phyloP scores from a whole-genome alignment of 2,888 invertebrate species.

The Napeogenes sylphis region DNA sequence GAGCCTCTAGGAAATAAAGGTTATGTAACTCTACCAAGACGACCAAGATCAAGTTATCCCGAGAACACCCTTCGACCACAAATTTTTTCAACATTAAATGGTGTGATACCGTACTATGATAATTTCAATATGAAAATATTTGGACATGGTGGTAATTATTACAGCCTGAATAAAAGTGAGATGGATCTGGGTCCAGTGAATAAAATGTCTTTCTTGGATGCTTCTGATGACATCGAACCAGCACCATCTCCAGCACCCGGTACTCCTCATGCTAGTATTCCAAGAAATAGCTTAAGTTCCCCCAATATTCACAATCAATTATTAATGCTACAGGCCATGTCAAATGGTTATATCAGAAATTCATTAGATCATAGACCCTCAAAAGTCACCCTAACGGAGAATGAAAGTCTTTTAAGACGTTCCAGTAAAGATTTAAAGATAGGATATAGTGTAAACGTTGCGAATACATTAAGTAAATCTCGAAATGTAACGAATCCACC shows the following conservation, averaged over 20 bases:
- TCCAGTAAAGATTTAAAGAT: conserved; percentile 47
- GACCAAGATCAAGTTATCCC: conserved; percentile 84
- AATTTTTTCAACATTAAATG: conserved; percentile 64
- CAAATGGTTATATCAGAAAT: conserved; percentile 39
- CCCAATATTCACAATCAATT: conserved; percentile 74
- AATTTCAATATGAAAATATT: conserved; percentile 90
- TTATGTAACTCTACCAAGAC: conserved; percentile 91
- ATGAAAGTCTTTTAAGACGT: conserved; percentile 52
- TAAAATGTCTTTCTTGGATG: conserved; percentile 68
- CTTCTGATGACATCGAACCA: conserved; percentile 68
- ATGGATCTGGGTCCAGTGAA: conserved; percentile 75
- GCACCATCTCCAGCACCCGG: conserved; percentile 75
- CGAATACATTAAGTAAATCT: conserved; percentile 55
- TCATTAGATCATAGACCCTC: conserved; percentile 55
- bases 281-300: conserved; percentile 73
- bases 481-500: conserved; percentile 86
- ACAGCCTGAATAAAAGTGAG: conserved; percentile 85
- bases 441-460: conserved; percentile 57
- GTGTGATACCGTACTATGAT: conserved; percentile 82
- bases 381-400: conserved; percentile 59
- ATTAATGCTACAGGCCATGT: conserved; percentile 62
- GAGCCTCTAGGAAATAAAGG: conserved; percentile 81
- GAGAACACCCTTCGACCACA: conserved; percentile 66
- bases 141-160: conserved; percentile 86
- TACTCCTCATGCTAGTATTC: conserved; percentile 67